Evolutionary conservation across 30 jellyfish, hydroid and myxozoan species (phyloP).

Genomic region (Aurelia aurita): DNA sequence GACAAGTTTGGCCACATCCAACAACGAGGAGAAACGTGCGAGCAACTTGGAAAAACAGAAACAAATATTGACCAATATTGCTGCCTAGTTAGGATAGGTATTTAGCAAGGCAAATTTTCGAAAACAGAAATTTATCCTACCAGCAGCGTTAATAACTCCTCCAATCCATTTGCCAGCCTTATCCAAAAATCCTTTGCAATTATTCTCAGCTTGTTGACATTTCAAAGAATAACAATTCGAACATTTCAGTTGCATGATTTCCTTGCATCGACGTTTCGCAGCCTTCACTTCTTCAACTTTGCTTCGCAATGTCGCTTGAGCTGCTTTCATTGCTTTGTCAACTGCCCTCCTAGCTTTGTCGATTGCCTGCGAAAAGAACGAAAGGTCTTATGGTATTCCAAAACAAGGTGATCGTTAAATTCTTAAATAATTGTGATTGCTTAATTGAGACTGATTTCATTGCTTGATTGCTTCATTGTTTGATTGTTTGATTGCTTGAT

Average conservation of each 20-base stretch:
- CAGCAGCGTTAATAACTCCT: constrained; percentile 94
- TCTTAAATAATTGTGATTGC: no score
- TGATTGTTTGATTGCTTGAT: no score
- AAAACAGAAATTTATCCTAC: constrained; percentile 30
- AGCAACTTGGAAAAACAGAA: no score
- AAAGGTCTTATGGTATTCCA: no score
- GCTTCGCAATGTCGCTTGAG: constrained; percentile 87
- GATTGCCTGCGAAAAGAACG: constrained; percentile 78
- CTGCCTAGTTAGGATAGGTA: no score
- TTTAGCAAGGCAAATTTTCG: no score
- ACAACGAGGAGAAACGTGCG: no score
- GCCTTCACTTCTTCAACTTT: constrained; percentile 94
- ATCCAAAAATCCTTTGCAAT: constrained; percentile 97
- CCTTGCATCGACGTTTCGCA: constrained; percentile 94
- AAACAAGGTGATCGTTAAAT: no score
- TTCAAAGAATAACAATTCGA: constrained; percentile 85
- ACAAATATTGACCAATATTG: no score
- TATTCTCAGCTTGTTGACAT: constrained; percentile 96
- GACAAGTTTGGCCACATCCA: no score
- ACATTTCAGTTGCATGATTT: constrained; percentile 85
- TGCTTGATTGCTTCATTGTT: no score
- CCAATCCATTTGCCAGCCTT: constrained; percentile 99
- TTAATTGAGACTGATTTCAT: no score
- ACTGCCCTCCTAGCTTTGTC: constrained; percentile 92
- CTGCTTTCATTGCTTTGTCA: constrained; percentile 92